Percentiles rank a stretch among this genome's conserved stretches.
These are phyloP conservation scores for Etheostoma nigrum DNA, from an alignment of 2,797 vertebrate genomes.

Conservation along the genomic window DNA sequence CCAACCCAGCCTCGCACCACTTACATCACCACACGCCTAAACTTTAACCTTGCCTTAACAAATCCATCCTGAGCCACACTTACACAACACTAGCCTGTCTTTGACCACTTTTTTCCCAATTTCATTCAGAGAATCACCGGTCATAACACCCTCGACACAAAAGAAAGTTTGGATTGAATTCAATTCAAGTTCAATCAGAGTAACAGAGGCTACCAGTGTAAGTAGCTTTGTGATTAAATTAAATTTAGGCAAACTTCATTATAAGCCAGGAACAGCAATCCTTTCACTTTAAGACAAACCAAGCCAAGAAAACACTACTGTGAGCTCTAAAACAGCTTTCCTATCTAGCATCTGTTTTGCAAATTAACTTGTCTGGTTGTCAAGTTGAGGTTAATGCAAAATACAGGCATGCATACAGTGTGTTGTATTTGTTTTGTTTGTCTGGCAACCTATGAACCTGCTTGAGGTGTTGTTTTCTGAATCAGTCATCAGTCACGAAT, in stretches of 20 bases:
- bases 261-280: constrained; percentile 46
- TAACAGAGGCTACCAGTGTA: background rate
- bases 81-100: constrained; percentile 47
- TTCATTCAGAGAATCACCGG: constrained; percentile 5
- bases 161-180: constrained; percentile 4
- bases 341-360: constrained; percentile 41
- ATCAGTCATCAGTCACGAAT: constrained; percentile 32
- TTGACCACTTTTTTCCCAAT: constrained; percentile 18
- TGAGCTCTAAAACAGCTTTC: constrained; percentile 47
- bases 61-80: constrained; percentile 57
- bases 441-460: constrained; percentile 34
- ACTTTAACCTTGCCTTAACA: constrained; percentile 44
- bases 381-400: constrained; percentile 47
- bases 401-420: constrained; percentile 44
- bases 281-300: constrained; percentile 27
- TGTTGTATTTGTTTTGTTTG: constrained; percentile 33
- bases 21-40: constrained; percentile 36
- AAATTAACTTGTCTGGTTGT: constrained; percentile 45
- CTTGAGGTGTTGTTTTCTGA: constrained; percentile 24
- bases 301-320: constrained; percentile 35
- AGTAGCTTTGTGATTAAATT: constrained; percentile 45
- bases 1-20: constrained; percentile 18
- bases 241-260: constrained; percentile 33
- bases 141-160: constrained; percentile 19
- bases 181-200: too few relatives aligned